Evolutionary conservation across 2,888 invertebrate genomes (phyloP).

Genomic region (Cephus runcator): DNA sequence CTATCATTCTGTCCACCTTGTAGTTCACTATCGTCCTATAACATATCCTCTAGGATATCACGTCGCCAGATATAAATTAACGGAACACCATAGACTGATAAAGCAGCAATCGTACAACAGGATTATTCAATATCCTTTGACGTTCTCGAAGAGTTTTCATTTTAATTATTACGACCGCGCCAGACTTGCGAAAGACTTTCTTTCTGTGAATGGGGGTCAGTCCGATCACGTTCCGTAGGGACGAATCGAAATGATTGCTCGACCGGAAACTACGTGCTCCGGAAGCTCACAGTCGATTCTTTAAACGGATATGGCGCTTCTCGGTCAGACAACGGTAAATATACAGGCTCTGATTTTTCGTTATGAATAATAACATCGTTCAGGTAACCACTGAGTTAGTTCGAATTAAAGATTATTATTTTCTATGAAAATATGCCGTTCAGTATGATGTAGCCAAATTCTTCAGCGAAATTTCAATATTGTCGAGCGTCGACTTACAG

Average conservation of each 20-base stretch:
- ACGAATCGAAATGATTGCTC: conserved; percentile 14
- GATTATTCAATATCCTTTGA: neutral
- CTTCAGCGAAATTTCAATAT: too few species aligned
- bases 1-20: neutral
- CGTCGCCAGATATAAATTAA: neutral
- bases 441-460: too few species aligned
- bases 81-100: neutral
- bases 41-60: neutral
- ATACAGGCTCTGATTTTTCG: conserved; percentile 8
- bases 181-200: neutral
- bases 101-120: neutral
- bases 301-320: conserved; percentile 49
- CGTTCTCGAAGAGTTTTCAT: neutral
- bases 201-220: conserved; percentile 11
- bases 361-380: conserved; percentile 15
- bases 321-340: conserved; percentile 52
- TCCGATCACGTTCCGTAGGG: conserved; percentile 16
- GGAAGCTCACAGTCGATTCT: conserved; percentile 45
- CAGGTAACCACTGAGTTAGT: too few species aligned
- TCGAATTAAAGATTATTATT: too few species aligned
- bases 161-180: neutral
- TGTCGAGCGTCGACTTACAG: too few species aligned
- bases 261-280: conserved; percentile 45
- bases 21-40: neutral
- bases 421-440: too few species aligned